Evolutionary conservation across 2,888 invertebrate species (phyloP).

Genomic region (Cataglyphis albicans): DNA sequence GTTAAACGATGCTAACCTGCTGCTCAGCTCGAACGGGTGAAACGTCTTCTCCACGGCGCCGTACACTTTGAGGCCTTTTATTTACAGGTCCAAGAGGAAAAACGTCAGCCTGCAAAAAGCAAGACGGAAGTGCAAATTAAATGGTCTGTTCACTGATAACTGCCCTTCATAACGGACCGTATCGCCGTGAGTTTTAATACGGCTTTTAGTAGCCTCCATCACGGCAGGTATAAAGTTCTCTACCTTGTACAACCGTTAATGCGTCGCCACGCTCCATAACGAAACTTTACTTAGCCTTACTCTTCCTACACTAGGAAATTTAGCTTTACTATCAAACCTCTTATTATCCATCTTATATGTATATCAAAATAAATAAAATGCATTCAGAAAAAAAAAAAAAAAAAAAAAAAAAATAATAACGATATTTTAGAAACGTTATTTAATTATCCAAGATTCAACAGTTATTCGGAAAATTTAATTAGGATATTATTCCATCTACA

Average conservation of each 20-base stretch:
- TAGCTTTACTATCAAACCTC: neutral
- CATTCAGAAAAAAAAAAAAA: neutral
- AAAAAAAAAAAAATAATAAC: neutral
- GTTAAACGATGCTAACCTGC: conserved; percentile 76
- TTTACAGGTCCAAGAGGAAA: conserved; percentile 86
- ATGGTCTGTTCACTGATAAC: conserved; percentile 23
- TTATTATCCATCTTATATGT: neutral
- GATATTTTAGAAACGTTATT: neutral
- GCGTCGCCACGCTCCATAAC: conserved; percentile 52
- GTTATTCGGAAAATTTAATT: neutral
- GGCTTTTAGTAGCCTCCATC: conserved; percentile 77
- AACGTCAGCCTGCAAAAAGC: conserved; percentile 87
- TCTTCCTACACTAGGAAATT: neutral
- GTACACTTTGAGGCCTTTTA: conserved; percentile 90
- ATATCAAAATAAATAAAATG: conserved; percentile 14
- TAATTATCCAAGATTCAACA: neutral
- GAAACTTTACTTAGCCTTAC: conserved; percentile 15
- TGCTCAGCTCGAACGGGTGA: conserved; percentile 89
- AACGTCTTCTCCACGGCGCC: conserved; percentile 89
- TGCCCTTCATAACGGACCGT: conserved; percentile 21
- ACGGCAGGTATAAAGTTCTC: conserved; percentile 83
- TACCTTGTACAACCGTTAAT: conserved; percentile 81
- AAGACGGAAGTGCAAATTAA: conserved; percentile 58
- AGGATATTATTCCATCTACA: neutral
- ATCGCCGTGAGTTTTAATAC: conserved; percentile 77